These are phyloP conservation scores for Crenuchus spilurus DNA, from an alignment of 2,797 vertebrate genomes.

Conservation along the genomic window DNA sequence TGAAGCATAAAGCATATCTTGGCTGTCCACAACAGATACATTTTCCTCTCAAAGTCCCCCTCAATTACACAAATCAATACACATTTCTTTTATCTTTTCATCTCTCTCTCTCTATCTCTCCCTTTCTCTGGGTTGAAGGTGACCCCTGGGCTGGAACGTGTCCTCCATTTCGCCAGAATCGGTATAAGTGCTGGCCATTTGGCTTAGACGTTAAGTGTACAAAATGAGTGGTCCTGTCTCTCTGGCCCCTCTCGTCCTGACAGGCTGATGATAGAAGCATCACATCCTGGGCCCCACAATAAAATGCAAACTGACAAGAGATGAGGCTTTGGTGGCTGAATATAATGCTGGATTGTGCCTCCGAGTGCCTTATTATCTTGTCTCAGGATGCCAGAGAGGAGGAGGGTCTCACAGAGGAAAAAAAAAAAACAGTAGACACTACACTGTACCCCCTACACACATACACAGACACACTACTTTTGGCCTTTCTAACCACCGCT, in stretches of 20 bases:
- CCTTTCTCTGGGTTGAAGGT: slow-evolving; percentile 73
- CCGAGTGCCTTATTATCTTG: slow-evolving; percentile 99
- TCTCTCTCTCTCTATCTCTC: slow-evolving; percentile 11
- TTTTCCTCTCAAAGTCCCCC: slow-evolving; percentile 83
- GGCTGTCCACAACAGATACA: slow-evolving; percentile 73
- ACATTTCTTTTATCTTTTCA: slow-evolving; percentile 61
- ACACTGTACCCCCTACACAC: slow-evolving; percentile 45
- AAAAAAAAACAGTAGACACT: slow-evolving; percentile 91
- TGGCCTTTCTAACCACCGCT: slow-evolving; percentile 98
- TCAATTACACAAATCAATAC: slow-evolving; percentile 78
- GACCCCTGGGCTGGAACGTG: slow-evolving; percentile 96
- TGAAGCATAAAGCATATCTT: slow-evolving; percentile 57
- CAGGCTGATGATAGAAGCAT: slow-evolving; percentile 99
- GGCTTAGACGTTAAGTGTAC: slow-evolving; percentile 98
- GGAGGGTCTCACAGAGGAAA: slow-evolving; percentile 79
- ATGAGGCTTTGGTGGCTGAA: slow-evolving; percentile 99
- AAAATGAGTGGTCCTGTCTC: slow-evolving; percentile 97
- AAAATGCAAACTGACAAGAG: slow-evolving; percentile 99
- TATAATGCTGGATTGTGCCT: slow-evolving; percentile 99
- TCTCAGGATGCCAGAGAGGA: slow-evolving; percentile 99
- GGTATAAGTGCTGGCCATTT: slow-evolving; percentile 95
- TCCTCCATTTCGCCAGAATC: slow-evolving; percentile 94
- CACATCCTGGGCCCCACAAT: slow-evolving; percentile 93
- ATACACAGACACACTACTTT: slow-evolving; percentile 79
- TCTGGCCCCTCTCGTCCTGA: slow-evolving; percentile 91